Evolutionary conservation across 2,113 vertebrate species (phyloP).

Genomic region (Ariopsis seemanni): DNA sequence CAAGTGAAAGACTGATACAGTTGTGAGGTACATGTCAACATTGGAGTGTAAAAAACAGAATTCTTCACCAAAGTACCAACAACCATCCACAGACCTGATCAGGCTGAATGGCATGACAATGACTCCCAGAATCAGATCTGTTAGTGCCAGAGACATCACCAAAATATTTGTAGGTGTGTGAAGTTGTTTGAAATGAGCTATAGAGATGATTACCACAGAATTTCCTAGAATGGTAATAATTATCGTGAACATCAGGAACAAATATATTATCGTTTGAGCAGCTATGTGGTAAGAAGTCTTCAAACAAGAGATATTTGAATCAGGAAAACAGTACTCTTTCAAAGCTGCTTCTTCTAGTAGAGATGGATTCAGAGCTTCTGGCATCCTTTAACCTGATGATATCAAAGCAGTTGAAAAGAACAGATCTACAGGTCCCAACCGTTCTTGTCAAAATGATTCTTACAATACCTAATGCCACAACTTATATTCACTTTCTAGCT

Average conservation of each 20-base stretch:
- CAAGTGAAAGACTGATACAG: conserved; percentile 58
- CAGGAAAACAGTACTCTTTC: conserved; percentile 60
- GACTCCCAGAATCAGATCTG: conserved; percentile 56
- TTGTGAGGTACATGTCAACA: conserved; percentile 56
- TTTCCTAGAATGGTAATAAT: conserved; percentile 56
- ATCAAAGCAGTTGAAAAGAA: not conserved
- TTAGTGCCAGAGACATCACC: conserved; percentile 58
- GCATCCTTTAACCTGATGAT: conserved; percentile 16
- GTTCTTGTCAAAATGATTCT: not conserved
- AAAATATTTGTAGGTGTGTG: conserved; percentile 63
- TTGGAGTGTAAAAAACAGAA: conserved; percentile 56
- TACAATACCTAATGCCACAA: too few species aligned
- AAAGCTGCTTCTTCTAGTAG: conserved; percentile 9
- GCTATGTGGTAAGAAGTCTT: conserved; percentile 54
- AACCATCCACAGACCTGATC: conserved; percentile 51
- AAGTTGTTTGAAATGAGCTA: conserved; percentile 58
- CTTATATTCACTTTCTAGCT: conserved; percentile 20
- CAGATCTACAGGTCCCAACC: not conserved
- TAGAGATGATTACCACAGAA: conserved; percentile 59
- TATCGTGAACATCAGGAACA: conserved; percentile 45
- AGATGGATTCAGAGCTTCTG: conserved; percentile 22
- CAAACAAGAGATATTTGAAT: conserved; percentile 64
- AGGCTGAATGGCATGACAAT: conserved; percentile 60
- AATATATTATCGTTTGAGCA: conserved; percentile 54
- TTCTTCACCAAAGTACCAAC: conserved; percentile 60